Percentiles rank a stretch among this genome's conserved stretches.
These are phyloP conservation scores for Cantharis flavilabris DNA, from an alignment of 2,888 invertebrate genomes.

Conservation along the genomic window DNA sequence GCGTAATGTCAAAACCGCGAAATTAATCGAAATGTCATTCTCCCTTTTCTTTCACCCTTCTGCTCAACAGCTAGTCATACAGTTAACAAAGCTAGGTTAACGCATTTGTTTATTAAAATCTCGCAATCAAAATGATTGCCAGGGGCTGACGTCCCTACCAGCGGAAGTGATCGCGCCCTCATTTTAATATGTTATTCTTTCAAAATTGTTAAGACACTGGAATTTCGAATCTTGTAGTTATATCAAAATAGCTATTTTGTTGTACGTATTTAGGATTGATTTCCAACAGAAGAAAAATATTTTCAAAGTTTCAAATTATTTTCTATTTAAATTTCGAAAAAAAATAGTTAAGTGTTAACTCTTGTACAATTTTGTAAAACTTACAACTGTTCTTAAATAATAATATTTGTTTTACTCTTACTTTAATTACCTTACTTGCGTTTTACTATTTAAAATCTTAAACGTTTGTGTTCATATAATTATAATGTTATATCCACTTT, in stretches of 20 bases:
- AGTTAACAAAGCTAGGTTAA: no score
- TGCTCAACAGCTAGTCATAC: no score
- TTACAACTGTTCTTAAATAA: neutral
- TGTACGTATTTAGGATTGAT: neutral
- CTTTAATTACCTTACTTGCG: neutral
- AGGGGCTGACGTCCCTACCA: no score
- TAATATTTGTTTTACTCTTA: neutral
- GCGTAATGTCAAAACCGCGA: no score
- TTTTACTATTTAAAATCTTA: neutral
- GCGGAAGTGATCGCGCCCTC: no score
- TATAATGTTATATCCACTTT: neutral
- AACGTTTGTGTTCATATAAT: neutral
- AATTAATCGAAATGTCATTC: no score
- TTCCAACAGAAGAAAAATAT: neutral
- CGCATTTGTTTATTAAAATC: no score
- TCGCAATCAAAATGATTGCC: no score
- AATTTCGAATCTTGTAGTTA: no score
- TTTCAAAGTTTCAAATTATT: neutral
- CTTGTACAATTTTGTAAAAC: neutral
- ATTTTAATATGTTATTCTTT: no score
- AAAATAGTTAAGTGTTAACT: neutral
- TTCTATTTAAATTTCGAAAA: neutral
- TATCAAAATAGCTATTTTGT: neutral
- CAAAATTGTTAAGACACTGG: no score
- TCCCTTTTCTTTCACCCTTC: no score